Evolutionary conservation across 2,113 vertebrate species (phyloP).

Genomic region (Atractosteus spatula): DNA sequence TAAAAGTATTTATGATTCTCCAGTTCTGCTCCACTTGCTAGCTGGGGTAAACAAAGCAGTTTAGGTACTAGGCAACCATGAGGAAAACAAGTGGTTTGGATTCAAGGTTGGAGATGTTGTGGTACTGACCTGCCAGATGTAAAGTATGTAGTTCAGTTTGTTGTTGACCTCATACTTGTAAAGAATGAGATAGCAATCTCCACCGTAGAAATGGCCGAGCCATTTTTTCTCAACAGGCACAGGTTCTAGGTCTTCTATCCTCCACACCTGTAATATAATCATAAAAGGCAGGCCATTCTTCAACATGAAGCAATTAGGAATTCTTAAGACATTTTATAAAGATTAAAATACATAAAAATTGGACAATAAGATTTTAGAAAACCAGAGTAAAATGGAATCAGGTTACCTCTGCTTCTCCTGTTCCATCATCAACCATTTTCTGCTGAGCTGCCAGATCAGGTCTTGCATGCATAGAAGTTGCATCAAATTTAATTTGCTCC

Average conservation of each 20-base stretch:
- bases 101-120: no score
- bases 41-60: no score
- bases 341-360: neutral
- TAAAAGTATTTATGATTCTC: neutral
- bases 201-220: slow-evolving; percentile 81
- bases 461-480: slow-evolving; percentile 64
- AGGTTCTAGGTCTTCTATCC: slow-evolving; percentile 70
- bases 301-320: neutral
- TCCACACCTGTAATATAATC: slow-evolving; percentile 67
- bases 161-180: slow-evolving; percentile 73
- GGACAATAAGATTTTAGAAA: neutral
- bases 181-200: slow-evolving; percentile 83
- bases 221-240: slow-evolving; percentile 71
- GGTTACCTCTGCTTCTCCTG: slow-evolving; percentile 65
- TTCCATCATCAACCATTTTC: slow-evolving; percentile 84
- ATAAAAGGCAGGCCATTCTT: no score
- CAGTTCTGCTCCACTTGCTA: neutral
- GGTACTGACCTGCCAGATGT: slow-evolving; percentile 81
- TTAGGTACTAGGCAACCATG: no score
- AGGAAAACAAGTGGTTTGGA: no score
- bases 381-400: neutral
- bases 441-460: slow-evolving; percentile 78
- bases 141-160: slow-evolving; percentile 76
- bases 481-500: slow-evolving; percentile 82
- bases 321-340: neutral